phyloP scores from a whole-genome alignment of 2,888 invertebrate genomes.

The Petrolisthes cinctipes region DNA sequence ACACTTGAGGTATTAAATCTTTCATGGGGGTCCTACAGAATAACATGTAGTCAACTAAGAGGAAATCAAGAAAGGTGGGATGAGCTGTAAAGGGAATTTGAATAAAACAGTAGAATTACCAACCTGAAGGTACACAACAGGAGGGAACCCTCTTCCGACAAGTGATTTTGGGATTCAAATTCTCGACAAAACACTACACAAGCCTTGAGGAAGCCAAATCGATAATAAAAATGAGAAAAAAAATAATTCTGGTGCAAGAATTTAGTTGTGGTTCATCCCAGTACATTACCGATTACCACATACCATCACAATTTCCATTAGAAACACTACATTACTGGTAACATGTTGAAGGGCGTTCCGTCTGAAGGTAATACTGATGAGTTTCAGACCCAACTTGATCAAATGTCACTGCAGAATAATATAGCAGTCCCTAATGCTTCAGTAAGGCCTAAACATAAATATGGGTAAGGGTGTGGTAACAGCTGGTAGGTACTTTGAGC shows the following conservation, averaged over 20 bases:
- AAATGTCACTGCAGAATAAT: slow-evolving; percentile 24
- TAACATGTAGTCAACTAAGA: slow-evolving; percentile 53
- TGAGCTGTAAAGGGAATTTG: slow-evolving; percentile 42
- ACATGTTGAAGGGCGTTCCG: slow-evolving; percentile 36
- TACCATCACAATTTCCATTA: not conserved
- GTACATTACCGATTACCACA: not conserved
- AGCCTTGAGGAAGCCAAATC: too few relatives aligned
- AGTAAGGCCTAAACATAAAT: slow-evolving; percentile 35
- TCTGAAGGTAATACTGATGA: slow-evolving; percentile 38
- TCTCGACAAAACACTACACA: too few relatives aligned
- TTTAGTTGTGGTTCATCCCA: not conserved
- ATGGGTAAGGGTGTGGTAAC: slow-evolving; percentile 42
- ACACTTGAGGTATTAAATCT: slow-evolving; percentile 58
- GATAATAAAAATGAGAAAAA: not conserved
- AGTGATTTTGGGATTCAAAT: too few relatives aligned
- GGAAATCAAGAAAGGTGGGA: slow-evolving; percentile 54
- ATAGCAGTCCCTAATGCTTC: slow-evolving; percentile 32
- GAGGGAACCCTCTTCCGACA: slow-evolving; percentile 19
- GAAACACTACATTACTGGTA: not conserved
- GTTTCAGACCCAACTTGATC: slow-evolving; percentile 10
- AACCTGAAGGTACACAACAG: slow-evolving; percentile 41
- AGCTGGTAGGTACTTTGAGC: slow-evolving; percentile 48
- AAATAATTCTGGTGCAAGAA: not conserved
- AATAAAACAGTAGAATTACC: slow-evolving; percentile 42
- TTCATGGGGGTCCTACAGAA: slow-evolving; percentile 60